phyloP scores from a whole-genome alignment of 2,113 vertebrate genomes.

The Proterorhinus semilunaris region DNA sequence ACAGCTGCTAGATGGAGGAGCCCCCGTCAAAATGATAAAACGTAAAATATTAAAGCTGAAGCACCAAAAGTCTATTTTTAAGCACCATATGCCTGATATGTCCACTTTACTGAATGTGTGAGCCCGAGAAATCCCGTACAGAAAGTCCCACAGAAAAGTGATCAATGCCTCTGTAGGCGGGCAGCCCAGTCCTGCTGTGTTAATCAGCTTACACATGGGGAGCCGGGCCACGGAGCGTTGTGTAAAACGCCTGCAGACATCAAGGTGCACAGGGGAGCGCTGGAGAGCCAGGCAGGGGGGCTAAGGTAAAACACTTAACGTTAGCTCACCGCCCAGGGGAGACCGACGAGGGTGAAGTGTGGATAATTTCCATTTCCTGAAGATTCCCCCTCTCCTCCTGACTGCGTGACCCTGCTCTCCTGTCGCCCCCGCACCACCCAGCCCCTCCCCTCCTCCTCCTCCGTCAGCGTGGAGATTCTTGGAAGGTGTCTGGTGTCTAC shows the following conservation, averaged over 20 bases:
- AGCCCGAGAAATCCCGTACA: background rate
- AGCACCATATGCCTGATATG: no score
- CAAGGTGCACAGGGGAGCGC: slow-evolving; percentile 28
- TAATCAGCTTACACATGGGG: slow-evolving; percentile 67
- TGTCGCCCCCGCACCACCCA: slow-evolving; percentile 50
- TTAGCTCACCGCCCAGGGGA: background rate
- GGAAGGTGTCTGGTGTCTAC: slow-evolving; percentile 83
- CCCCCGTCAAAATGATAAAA: no score
- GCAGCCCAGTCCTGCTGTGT: slow-evolving; percentile 49
- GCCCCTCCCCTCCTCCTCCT: slow-evolving; percentile 24
- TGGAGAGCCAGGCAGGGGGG: slow-evolving; percentile 32
- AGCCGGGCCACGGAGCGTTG: slow-evolving; percentile 42
- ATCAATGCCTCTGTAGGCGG: slow-evolving; percentile 21
- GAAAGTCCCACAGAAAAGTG: slow-evolving; percentile 50
- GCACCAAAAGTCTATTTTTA: no score
- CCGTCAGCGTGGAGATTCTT: slow-evolving; percentile 74
- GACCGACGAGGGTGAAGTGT: slow-evolving; percentile 13
- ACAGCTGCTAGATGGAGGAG: no score
- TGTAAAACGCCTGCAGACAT: slow-evolving; percentile 25
- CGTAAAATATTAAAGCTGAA: no score
- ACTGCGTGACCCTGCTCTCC: slow-evolving; percentile 9
- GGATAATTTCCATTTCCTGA: slow-evolving; percentile 11
- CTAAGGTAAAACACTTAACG: slow-evolving; percentile 1
- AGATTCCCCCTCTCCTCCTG: background rate
- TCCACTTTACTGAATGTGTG: no score